Evolutionary conservation across 2,888 invertebrate species (phyloP), one percentile per base, ranked within the genome.

Genomic region (Gastracanthus pulcherrimus): DNA sequence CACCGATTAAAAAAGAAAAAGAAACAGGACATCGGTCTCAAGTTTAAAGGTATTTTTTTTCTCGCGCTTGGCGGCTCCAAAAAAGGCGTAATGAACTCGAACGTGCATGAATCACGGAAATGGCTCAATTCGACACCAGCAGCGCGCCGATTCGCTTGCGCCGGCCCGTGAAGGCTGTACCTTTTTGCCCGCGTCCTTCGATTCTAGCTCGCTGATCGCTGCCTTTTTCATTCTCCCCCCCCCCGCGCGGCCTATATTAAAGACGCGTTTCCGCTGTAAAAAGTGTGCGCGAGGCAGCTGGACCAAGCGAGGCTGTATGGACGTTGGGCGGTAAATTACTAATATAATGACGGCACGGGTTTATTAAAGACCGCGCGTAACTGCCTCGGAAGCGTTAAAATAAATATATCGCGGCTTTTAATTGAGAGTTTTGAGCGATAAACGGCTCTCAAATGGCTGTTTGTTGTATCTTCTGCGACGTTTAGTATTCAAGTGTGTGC

Each of bases 31-130:
- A 34, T 48, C 23, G 62, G 31, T 70, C 76, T 70, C 45, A 34
- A 77, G 76, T 69, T 60, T 34, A 13, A 38, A 19, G 36, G 13
- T 23, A 16, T 55, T 60, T 70, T 77, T 70, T 67, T 55, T 1
- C 11, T 23, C 23, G 23, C 31, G 11, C 7, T 55, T 11, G 23
- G 9, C 29, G 31, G 58, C 13, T 45, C 77, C 76, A 62, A 77
- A 77, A 77, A 77, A 77, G 70, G 77, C 70, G 26, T 62, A 77
- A 70, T 48, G 70, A 70, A 58, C 76, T 60, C 60, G 69, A 69
- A 70, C 77, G 76, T 45, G 60, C 77, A 77, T 77, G 70, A 77
- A 77, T 77, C 77, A 77, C 77, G 77, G 77, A 77, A 77, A 77
- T 48, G 70, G 69, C 69, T 69, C 76, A 69, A 76, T 67, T 58